phyloP scores from a whole-genome alignment of 2,888 invertebrate species.

The Eilema caniola region DNA sequence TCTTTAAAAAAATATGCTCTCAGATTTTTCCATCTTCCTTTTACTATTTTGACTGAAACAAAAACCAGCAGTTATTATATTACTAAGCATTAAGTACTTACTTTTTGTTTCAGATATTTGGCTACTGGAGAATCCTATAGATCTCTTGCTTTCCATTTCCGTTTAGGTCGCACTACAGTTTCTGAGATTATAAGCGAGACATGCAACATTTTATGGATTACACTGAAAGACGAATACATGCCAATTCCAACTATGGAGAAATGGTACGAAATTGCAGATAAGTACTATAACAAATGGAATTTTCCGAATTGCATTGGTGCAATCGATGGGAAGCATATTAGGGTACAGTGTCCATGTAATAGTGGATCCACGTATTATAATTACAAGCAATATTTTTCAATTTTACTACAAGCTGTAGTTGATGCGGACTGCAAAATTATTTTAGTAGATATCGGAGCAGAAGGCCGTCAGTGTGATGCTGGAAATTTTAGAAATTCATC shows the following conservation, averaged over 20 bases:
- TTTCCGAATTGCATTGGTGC: constrained; percentile 26
- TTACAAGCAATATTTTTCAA: no score
- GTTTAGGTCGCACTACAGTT: constrained; percentile 23
- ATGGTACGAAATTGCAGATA: constrained; percentile 23
- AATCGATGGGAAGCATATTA: constrained; percentile 19
- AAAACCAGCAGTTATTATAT: constrained; percentile 21
- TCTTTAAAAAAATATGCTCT: constrained; percentile 49
- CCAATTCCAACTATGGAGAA: constrained; percentile 24
- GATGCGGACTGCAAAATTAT: constrained; percentile 32
- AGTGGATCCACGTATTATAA: constrained; percentile 22
- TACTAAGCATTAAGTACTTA: constrained; percentile 6
- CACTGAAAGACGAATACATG: constrained; percentile 25
- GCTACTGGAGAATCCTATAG: constrained; percentile 24
- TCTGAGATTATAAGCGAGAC: constrained; percentile 24
- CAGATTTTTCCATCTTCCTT: constrained; percentile 51
- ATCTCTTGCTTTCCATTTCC: constrained; percentile 27
- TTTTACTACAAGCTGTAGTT: constrained; percentile 24
- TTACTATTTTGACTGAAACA: constrained; percentile 32
- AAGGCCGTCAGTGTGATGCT: constrained; percentile 25
- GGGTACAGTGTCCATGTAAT: constrained; percentile 9
- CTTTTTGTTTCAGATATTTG: constrained; percentile 28
- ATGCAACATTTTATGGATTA: constrained; percentile 24
- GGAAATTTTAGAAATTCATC: constrained; percentile 9
- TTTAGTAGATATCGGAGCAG: constrained; percentile 30
- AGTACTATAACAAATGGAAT: constrained; percentile 25